These are phyloP conservation scores for Chromis chromis DNA, from an alignment of 2,797 vertebrate genomes.

Conservation along the genomic window DNA sequence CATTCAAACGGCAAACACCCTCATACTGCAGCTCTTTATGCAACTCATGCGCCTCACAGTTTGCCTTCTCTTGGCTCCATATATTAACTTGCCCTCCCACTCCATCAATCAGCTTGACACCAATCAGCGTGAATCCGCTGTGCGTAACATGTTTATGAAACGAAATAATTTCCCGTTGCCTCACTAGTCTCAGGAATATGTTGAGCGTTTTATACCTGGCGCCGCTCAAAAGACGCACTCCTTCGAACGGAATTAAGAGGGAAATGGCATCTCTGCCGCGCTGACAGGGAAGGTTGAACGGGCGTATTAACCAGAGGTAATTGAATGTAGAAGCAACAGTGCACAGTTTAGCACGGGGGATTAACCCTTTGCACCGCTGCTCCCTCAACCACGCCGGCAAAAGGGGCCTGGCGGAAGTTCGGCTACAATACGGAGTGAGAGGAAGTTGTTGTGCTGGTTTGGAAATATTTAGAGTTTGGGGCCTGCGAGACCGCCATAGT, in stretches of 20 bases:
- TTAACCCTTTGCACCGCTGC: constrained; percentile 68
- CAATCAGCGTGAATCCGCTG: constrained; percentile 63
- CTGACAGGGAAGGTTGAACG: constrained; percentile 63
- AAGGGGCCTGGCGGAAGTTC: not conserved
- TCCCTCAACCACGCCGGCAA: constrained; percentile 31
- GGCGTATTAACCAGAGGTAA: constrained; percentile 77
- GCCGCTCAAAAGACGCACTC: constrained; percentile 58
- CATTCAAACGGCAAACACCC: constrained; percentile 23
- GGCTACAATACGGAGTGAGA: not conserved
- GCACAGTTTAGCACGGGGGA: constrained; percentile 60
- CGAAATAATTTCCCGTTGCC: constrained; percentile 56
- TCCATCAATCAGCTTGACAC: constrained; percentile 76
- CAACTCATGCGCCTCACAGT: constrained; percentile 47
- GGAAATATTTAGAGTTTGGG: constrained; percentile 59
- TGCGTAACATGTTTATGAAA: constrained; percentile 67
- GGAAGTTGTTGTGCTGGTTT: constrained; percentile 26
- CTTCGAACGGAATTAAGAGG: constrained; percentile 62
- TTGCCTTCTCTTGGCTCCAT: constrained; percentile 45
- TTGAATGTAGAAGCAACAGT: constrained; percentile 77
- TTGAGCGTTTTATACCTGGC: constrained; percentile 54
- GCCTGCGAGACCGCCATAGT: constrained; percentile 51
- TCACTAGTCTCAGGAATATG: constrained; percentile 49
- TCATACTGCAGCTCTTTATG: constrained; percentile 41
- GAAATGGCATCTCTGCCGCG: constrained; percentile 52
- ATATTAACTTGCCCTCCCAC: constrained; percentile 72